Conservation (phyloP, 2,888 invertebrate genomes). For the Eugnorisma glareosa region DNA sequence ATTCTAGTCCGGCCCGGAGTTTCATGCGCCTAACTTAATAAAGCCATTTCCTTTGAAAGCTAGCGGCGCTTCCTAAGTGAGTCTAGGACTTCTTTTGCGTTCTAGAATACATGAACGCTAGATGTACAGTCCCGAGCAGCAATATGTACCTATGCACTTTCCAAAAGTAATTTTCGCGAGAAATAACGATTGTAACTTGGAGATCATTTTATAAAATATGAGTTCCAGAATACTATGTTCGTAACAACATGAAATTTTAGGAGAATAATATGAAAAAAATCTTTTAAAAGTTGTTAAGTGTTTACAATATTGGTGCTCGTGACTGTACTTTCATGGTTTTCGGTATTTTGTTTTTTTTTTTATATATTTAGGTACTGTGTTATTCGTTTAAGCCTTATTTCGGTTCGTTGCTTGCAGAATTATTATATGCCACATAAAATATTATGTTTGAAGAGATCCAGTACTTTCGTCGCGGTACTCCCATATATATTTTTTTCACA, state of each 20-base stretch:
- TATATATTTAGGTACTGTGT: background rate
- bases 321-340: background rate
- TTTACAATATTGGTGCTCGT: no score
- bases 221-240: no score
- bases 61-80: conserved; percentile 10
- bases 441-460: background rate
- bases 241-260: no score
- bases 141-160: no score
- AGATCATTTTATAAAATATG: no score
- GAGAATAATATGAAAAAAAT: no score
- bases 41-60: conserved; percentile 31
- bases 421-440: background rate
- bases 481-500: no score
- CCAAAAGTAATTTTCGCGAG: no score
- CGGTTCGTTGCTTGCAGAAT: background rate
- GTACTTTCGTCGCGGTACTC: background rate
- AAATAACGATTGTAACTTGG: no score
- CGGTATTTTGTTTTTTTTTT: background rate
- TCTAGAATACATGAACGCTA: conserved; percentile 35
- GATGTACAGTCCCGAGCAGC: no score
- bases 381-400: background rate
- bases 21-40: conserved; percentile 31
- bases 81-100: conserved; percentile 24
- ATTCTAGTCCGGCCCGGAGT: conserved; percentile 5
- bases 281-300: no score